Conservation (phyloP, 2,888 invertebrate species). For the Rhogogaster chlorosoma region DNA sequence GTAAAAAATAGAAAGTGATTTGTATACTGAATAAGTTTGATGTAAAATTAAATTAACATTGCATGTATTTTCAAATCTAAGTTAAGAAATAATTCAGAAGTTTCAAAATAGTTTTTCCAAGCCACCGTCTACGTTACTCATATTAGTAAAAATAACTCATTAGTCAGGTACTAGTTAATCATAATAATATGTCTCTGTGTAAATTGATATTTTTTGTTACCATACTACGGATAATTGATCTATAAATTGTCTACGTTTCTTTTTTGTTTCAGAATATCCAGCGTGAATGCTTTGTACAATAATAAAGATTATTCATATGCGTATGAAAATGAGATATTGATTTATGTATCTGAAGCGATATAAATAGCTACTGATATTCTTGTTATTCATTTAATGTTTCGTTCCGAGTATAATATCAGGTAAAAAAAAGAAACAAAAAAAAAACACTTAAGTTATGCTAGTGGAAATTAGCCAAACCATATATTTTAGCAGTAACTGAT, state of each 20-base stretch:
- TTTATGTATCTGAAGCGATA: conserved; percentile 17
- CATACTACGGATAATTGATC: conserved; percentile 42
- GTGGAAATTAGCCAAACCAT: conserved; percentile 50
- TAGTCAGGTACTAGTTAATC: conserved; percentile 43
- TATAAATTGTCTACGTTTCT: not conserved
- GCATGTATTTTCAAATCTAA: conserved; percentile 32
- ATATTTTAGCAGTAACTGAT: conserved; percentile 46
- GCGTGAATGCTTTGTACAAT: conserved; percentile 19
- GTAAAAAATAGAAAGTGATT: not conserved
- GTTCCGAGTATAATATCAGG: not conserved
- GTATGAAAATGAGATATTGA: conserved; percentile 11
- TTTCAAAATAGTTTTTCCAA: conserved; percentile 44
- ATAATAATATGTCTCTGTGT: conserved; percentile 54
- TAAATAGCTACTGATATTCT: conserved; percentile 41
- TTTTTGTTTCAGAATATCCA: not conserved
- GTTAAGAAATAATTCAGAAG: conserved; percentile 52
- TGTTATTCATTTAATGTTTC: conserved; percentile 26
- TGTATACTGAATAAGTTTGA: not conserved
- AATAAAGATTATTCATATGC: conserved; percentile 19
- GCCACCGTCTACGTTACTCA: conserved; percentile 49
- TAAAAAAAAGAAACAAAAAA: conserved; percentile 35
- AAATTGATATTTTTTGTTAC: conserved; percentile 42
- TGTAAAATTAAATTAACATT: not conserved
- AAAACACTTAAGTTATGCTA: conserved; percentile 31
- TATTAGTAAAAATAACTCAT: conserved; percentile 44